Percentiles rank a stretch among this genome's conserved stretches.
Evolutionary conservation across 1,140 invertebrate species (phyloP).

Genomic region (Brachionus sp.): DNA sequence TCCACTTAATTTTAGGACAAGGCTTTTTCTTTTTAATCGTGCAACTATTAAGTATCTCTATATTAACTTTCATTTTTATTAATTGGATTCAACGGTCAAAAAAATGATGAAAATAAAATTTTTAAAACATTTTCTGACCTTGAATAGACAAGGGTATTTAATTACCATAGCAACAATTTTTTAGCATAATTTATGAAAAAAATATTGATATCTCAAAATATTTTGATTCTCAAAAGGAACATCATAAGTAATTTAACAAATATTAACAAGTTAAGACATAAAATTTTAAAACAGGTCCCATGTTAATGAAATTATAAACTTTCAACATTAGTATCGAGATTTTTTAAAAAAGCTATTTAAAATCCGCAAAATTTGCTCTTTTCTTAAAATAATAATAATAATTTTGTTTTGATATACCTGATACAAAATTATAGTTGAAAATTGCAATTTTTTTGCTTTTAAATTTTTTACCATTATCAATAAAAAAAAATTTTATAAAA

Average conservation of each 20-base stretch:
- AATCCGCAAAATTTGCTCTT: too few relatives aligned
- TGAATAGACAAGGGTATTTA: background rate
- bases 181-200: background rate
- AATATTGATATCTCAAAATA: background rate
- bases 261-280: background rate
- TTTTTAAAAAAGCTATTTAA: too few relatives aligned
- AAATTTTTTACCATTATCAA: too few relatives aligned
- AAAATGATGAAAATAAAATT: background rate
- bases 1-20: constrained; percentile 56
- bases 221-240: background rate
- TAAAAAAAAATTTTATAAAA: too few relatives aligned
- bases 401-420: too few relatives aligned
- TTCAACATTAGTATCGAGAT: too few relatives aligned
- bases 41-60: constrained; percentile 55
- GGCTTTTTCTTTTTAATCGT: constrained; percentile 57
- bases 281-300: too few relatives aligned
- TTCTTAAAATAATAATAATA: too few relatives aligned
- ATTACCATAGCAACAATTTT: background rate
- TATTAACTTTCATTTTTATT: constrained; percentile 52
- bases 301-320: too few relatives aligned
- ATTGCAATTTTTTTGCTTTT: too few relatives aligned
- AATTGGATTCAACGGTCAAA: constrained; percentile 3
- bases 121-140: background rate
- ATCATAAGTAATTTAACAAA: background rate
- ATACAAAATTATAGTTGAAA: too few relatives aligned